phyloP scores from a whole-genome alignment of 37 sponge, comb jelly and placozoan genomes.

The Trichoplax adhaerens region DNA sequence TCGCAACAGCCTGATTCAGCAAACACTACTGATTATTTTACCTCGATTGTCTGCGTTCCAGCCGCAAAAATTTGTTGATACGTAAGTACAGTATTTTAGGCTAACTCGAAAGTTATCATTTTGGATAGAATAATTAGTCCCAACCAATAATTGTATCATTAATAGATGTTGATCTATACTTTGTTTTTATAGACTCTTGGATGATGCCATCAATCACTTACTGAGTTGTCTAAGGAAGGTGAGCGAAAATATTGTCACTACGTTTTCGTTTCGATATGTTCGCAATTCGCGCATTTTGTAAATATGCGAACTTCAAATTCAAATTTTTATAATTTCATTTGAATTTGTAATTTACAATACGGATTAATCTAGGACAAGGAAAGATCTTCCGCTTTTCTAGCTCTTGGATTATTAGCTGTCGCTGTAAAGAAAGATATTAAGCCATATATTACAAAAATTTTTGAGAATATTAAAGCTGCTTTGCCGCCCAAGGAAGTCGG shows the following conservation, averaged over 20 bases:
- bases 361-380: slow-evolving; percentile 26
- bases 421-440: slow-evolving; percentile 55
- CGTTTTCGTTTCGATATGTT: background rate
- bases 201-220: slow-evolving; percentile 42
- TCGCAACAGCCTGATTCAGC: slow-evolving; percentile 50
- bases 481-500: slow-evolving; percentile 10
- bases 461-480: slow-evolving; percentile 16
- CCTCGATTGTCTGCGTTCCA: slow-evolving; percentile 74
- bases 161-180: background rate
- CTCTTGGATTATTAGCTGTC: slow-evolving; percentile 59
- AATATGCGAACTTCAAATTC: background rate
- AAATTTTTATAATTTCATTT: background rate
- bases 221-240: slow-evolving; percentile 36
- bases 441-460: slow-evolving; percentile 20
- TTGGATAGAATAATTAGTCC: no score
- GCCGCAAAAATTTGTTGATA: slow-evolving; percentile 18
- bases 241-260: no score
- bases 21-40: slow-evolving; percentile 35
- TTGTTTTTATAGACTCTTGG: slow-evolving; percentile 29
- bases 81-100: no score
- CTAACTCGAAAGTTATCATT: no score
- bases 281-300: background rate
- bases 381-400: slow-evolving; percentile 43
- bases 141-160: no score
- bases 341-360: background rate